Conservation (phyloP, 2,113 vertebrate species). For the Uria lomvia region DNA sequence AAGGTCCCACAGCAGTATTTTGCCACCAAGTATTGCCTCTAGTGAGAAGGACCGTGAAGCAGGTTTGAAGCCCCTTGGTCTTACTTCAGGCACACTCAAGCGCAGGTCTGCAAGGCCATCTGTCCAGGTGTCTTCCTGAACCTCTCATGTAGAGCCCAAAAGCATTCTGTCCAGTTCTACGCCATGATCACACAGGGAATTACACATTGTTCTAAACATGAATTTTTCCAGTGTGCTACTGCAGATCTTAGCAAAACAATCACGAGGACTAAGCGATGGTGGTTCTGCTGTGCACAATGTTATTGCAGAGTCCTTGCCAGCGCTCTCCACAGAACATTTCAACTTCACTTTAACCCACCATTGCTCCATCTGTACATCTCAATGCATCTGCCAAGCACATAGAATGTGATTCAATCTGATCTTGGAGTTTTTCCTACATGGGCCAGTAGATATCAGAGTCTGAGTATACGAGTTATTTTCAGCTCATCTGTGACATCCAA, state of each 20-base stretch:
- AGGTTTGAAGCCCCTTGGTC: background rate
- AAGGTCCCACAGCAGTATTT: background rate
- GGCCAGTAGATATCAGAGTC: background rate
- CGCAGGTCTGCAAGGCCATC: background rate
- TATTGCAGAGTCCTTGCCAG: background rate
- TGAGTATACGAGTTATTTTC: slow-evolving; percentile 42
- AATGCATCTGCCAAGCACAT: background rate
- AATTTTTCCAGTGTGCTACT: background rate
- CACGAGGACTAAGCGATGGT: rapidly evolving
- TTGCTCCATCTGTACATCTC: background rate
- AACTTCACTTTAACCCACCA: background rate
- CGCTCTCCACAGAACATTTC: background rate
- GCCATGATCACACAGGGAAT: background rate
- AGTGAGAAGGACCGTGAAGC: background rate
- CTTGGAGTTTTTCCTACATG: background rate
- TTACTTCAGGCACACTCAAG: background rate
- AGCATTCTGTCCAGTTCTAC: background rate
- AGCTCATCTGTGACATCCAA: slow-evolving; percentile 33
- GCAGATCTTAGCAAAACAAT: background rate
- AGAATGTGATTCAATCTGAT: background rate
- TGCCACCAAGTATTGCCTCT: background rate
- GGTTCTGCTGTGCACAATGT: background rate
- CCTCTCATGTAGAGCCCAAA: background rate
- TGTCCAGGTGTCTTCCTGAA: background rate
- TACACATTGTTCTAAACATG: background rate